Evolutionary conservation across 2,113 vertebrate species (phyloP).

Genomic region (Lethenteron camtschaticum): DNA sequence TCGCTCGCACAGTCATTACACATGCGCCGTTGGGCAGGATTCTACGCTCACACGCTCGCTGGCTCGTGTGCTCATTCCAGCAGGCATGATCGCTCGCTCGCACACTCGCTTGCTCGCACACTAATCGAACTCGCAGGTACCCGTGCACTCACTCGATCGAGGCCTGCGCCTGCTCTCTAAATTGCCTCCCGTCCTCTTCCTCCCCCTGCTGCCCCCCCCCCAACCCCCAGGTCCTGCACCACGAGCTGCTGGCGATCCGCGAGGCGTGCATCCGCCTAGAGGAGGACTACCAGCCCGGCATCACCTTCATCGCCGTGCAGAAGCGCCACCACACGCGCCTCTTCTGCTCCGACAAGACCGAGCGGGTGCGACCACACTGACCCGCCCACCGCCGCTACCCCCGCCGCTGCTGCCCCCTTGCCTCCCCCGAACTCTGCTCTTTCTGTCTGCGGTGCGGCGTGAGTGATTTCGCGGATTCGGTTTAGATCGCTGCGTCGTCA

Average conservation of each 20-base stretch:
- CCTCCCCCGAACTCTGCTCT: too few relatives aligned
- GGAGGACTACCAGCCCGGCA: slow-evolving; percentile 89
- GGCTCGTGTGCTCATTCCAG: too few relatives aligned
- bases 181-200: background rate
- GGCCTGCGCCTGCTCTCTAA: background rate
- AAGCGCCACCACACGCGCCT: slow-evolving; percentile 92
- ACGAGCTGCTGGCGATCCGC: slow-evolving; percentile 87
- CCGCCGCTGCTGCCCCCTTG: too few relatives aligned
- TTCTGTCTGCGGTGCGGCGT: too few relatives aligned
- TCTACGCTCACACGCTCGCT: too few relatives aligned
- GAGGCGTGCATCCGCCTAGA: slow-evolving; percentile 97
- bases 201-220: background rate
- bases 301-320: slow-evolving; percentile 98
- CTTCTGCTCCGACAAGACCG: slow-evolving; percentile 92
- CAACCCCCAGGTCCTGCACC: slow-evolving; percentile 63
- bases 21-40: background rate
- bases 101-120: too few relatives aligned
- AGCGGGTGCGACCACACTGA: slow-evolving; percentile 40
- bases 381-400: too few relatives aligned
- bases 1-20: background rate
- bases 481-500: too few relatives aligned
- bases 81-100: too few relatives aligned
- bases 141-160: too few relatives aligned
- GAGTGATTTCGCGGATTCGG: too few relatives aligned
- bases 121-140: too few relatives aligned